These are phyloP conservation scores for Pelecanoides urinatrix DNA, from an alignment of 2,113 vertebrate genomes.

Conservation along the genomic window DNA sequence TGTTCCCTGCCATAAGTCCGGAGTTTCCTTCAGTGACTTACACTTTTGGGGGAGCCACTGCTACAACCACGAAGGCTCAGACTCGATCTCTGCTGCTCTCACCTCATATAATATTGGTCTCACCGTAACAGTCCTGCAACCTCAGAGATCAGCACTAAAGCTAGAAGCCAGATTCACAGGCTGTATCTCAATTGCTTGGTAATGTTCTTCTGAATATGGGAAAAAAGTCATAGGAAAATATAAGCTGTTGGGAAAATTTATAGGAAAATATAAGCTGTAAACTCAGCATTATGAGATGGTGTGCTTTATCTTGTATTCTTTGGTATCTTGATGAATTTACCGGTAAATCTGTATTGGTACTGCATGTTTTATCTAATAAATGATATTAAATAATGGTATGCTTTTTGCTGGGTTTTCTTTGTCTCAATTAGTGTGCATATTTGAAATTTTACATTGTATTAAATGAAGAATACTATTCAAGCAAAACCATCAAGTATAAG, in stretches of 20 bases:
- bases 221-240: not conserved
- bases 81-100: not conserved
- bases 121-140: not conserved
- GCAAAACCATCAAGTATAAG: not conserved
- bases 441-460: not conserved
- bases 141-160: not conserved
- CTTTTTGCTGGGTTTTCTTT: not conserved
- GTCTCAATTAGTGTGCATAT: not conserved
- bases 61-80: not conserved
- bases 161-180: not conserved
- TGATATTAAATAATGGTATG: not conserved
- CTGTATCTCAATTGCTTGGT: not conserved
- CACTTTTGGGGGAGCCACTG: not conserved
- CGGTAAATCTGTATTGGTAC: not conserved
- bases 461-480: not conserved
- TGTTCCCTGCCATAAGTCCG: not conserved
- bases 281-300: not conserved
- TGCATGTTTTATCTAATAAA: not conserved
- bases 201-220: not conserved
- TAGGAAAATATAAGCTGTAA: not conserved
- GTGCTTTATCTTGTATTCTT: not conserved
- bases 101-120: not conserved
- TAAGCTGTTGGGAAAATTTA: not conserved
- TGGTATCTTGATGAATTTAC: not conserved
- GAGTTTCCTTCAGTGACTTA: not conserved